Conservation (phyloP, 2,113 vertebrate genomes). For the Puma concolor region DNA sequence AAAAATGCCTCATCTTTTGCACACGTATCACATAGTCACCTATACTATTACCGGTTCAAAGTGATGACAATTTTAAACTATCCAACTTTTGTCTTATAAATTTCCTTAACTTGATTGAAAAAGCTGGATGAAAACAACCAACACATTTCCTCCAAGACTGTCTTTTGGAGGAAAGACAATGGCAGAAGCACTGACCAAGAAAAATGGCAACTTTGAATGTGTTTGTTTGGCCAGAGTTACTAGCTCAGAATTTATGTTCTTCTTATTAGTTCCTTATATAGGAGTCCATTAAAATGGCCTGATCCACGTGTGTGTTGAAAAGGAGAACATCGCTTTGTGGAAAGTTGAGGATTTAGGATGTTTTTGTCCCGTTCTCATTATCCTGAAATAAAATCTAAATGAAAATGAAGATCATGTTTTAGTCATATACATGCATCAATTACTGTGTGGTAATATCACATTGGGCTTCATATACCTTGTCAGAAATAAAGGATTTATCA, state of each 20-base stretch:
- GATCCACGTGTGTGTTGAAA: slow-evolving; percentile 66
- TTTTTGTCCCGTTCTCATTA: slow-evolving; percentile 71
- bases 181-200: slow-evolving; percentile 37
- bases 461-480: neutral
- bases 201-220: slow-evolving; percentile 36
- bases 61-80: slow-evolving; percentile 61
- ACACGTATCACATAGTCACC: neutral
- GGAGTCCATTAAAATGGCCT: slow-evolving; percentile 71
- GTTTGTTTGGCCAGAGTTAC: slow-evolving; percentile 72
- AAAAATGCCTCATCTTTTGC: slow-evolving; percentile 41
- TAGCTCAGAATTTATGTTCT: slow-evolving; percentile 67
- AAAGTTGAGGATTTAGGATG: slow-evolving; percentile 64
- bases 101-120: slow-evolving; percentile 76
- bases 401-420: slow-evolving; percentile 40
- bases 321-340: slow-evolving; percentile 59
- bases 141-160: neutral
- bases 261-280: slow-evolving; percentile 59
- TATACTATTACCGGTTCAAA: slow-evolving; percentile 35
- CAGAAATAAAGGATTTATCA: slow-evolving; percentile 12
- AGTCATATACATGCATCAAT: neutral
- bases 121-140: neutral
- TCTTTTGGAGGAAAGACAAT: slow-evolving; percentile 63
- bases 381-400: slow-evolving; percentile 83
- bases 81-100: slow-evolving; percentile 71
- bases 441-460: neutral